Conservation (phyloP, 2,113 vertebrate species). For the Xenus cinereus region DNA sequence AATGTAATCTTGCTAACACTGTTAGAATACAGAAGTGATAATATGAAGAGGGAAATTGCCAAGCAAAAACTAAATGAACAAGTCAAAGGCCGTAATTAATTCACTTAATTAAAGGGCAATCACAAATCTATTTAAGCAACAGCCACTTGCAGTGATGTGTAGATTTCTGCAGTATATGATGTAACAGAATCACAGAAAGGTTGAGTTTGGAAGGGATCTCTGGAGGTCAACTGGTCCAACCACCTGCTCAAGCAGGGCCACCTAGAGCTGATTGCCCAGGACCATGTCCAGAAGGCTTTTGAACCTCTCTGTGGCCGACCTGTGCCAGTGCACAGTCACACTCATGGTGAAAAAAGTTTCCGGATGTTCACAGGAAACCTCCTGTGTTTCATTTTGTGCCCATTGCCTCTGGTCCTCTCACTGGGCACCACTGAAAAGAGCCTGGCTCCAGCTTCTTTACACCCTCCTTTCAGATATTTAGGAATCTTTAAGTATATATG, state of each 20-base stretch:
- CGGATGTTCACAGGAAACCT: background rate
- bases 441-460: background rate
- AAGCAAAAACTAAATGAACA: background rate
- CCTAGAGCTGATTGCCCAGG: background rate
- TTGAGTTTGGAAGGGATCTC: background rate
- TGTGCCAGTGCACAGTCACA: background rate
- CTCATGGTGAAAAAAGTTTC: background rate
- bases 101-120: background rate
- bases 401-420: background rate
- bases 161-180: background rate
- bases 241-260: background rate
- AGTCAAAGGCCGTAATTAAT: background rate
- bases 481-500: background rate
- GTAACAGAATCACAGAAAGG: background rate
- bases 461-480: background rate
- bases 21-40: background rate
- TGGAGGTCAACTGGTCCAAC: background rate
- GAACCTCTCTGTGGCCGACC: background rate
- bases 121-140: background rate
- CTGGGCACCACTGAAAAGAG: background rate
- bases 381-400: background rate
- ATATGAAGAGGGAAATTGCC: background rate
- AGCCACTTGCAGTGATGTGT: background rate
- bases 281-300: background rate
- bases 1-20: background rate